Percentiles rank a stretch among this genome's conserved stretches.
Conservation (phyloP, 64 coral and sea anemone genomes). For the Dendrophyllia cribrosa region DNA sequence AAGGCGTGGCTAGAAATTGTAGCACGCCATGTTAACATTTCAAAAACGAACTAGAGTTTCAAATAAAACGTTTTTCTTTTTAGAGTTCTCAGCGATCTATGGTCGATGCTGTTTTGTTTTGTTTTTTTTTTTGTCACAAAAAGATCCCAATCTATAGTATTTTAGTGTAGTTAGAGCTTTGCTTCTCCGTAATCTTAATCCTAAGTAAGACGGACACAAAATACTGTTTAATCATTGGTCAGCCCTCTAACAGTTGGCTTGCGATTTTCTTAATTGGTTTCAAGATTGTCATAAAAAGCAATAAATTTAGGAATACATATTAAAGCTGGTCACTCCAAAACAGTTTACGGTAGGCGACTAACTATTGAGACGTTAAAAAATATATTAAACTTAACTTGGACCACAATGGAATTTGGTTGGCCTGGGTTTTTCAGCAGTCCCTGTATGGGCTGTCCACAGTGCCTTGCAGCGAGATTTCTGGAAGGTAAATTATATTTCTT, state of each 20-base stretch:
- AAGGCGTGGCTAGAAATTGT: no score
- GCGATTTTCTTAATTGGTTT: slow-evolving; percentile 27
- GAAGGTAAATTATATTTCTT: slow-evolving; percentile 15
- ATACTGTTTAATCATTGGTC: not conserved
- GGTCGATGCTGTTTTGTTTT: not conserved
- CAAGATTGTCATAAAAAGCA: slow-evolving; percentile 19
- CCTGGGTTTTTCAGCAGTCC: not conserved
- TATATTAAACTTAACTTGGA: no score
- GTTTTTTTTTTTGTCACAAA: not conserved
- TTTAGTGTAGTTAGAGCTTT: not conserved
- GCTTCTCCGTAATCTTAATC: not conserved
- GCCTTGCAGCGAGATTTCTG: slow-evolving; percentile 16
- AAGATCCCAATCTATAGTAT: not conserved
- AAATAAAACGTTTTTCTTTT: not conserved
- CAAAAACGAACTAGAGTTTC: no score
- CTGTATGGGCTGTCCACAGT: slow-evolving; percentile 27
- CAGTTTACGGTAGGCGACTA: not conserved
- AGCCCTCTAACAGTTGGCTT: not conserved
- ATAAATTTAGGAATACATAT: slow-evolving; percentile 10
- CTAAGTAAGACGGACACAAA: not conserved
- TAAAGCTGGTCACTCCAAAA: not conserved
- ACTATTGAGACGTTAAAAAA: no score
- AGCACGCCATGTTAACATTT: no score
- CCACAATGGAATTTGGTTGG: slow-evolving; percentile 27
- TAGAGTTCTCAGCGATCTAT: not conserved